Evolutionary conservation across 2,113 vertebrate genomes (phyloP).

Genomic region (Grus americana): DNA sequence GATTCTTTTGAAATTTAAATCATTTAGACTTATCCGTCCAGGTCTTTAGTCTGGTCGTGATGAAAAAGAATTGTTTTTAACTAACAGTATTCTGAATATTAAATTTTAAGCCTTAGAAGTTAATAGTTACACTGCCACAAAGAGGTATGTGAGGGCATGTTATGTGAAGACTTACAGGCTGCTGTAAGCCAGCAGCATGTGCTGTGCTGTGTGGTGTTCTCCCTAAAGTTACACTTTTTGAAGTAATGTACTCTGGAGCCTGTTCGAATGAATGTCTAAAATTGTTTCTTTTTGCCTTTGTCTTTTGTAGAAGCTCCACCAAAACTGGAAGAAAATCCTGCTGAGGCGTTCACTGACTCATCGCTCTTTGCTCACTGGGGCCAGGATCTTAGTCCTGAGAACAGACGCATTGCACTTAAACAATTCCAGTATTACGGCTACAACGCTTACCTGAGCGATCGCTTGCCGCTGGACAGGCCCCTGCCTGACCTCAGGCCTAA

Average conservation of each 20-base stretch:
- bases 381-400: slow-evolving; percentile 89
- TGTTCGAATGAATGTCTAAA: neutral
- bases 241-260: neutral
- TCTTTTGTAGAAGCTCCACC: slow-evolving; percentile 83
- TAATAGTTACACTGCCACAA: neutral
- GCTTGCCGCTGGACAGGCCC: slow-evolving; percentile 86
- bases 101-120: neutral
- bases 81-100: neutral
- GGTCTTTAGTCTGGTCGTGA: neutral
- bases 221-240: accelerated
- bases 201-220: neutral
- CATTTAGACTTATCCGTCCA: neutral
- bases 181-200: neutral
- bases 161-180: neutral
- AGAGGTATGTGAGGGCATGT: neutral
- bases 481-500: slow-evolving; percentile 92
- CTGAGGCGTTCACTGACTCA: slow-evolving; percentile 88
- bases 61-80: neutral
- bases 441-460: slow-evolving; percentile 97
- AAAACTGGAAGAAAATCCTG: slow-evolving; percentile 80
- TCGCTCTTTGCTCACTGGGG: slow-evolving; percentile 97
- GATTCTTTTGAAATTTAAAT: neutral
- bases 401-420: slow-evolving; percentile 86
- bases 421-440: slow-evolving; percentile 98
- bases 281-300: neutral